Evolutionary conservation across 2,797 vertebrate genomes (phyloP).

Genomic region (Poecilia velifera): DNA sequence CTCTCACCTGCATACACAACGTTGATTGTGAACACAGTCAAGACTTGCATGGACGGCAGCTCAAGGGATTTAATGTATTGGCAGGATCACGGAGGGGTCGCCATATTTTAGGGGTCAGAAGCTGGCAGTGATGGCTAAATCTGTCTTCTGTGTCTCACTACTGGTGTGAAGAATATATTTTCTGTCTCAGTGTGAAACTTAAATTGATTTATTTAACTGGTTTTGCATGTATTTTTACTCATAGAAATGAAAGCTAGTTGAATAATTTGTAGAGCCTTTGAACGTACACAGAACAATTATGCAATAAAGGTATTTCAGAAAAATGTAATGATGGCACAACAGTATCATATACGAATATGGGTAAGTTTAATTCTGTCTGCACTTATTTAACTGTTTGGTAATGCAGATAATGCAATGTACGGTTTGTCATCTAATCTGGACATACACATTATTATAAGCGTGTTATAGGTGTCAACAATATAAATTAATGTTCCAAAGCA

Average conservation of each 20-base stretch:
- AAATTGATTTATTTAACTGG: neutral
- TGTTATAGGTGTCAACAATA: neutral
- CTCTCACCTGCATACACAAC: constrained; percentile 37
- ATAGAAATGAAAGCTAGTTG: neutral
- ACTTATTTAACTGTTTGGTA: neutral
- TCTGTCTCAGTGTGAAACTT: neutral
- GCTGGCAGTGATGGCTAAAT: constrained; percentile 67
- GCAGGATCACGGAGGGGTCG: constrained; percentile 73
- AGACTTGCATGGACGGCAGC: constrained; percentile 56
- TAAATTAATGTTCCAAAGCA: neutral
- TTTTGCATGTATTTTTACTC: neutral
- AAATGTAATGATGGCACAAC: neutral
- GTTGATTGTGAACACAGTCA: constrained; percentile 35
- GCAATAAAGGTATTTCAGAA: neutral
- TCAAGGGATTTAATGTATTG: constrained; percentile 69
- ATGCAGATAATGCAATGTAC: neutral
- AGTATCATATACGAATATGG: neutral
- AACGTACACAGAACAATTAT: neutral
- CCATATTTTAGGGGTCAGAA: constrained; percentile 72
- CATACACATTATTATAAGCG: neutral
- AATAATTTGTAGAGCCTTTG: neutral
- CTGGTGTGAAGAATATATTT: constrained; percentile 19
- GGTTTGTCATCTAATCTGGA: neutral
- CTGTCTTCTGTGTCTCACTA: constrained; percentile 63
- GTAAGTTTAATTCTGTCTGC: neutral